These are phyloP conservation scores for Leptobrachium leishanense DNA, from an alignment of 2,113 vertebrate genomes.

Conservation along the genomic window DNA sequence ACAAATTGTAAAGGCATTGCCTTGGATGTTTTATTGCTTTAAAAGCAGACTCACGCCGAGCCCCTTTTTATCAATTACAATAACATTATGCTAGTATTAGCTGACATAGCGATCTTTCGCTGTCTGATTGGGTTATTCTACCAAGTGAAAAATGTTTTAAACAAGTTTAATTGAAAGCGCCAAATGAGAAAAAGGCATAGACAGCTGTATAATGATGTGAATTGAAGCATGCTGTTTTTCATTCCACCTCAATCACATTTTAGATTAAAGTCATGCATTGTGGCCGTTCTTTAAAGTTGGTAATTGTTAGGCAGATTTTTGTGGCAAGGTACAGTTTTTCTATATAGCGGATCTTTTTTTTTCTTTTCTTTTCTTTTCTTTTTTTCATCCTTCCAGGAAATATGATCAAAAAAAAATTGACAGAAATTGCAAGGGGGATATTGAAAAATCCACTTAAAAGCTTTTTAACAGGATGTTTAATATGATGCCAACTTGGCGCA, in stretches of 20 bases:
- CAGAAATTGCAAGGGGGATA: not conserved
- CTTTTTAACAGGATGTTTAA: not conserved
- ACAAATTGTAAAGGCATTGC: constrained; percentile 38
- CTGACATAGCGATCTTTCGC: constrained; percentile 28
- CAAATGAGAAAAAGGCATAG: not conserved
- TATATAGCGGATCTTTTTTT: too few species aligned
- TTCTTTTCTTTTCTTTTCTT: too few species aligned
- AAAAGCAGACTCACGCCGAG: constrained; percentile 15
- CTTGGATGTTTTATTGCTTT: constrained; percentile 39
- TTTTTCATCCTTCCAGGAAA: not conserved
- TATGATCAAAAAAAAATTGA: not conserved
- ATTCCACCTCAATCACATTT: not conserved
- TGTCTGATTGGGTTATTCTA: constrained; percentile 26
- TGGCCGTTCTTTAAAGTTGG: not conserved
- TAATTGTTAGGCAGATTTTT: not conserved
- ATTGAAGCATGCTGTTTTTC: not conserved
- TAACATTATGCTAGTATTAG: constrained; percentile 27
- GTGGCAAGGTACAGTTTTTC: not conserved
- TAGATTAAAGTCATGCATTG: not conserved
- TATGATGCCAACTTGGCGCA: too few species aligned
- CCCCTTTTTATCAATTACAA: constrained; percentile 39
- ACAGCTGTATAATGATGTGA: constrained; percentile 12
- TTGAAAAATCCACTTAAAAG: not conserved
- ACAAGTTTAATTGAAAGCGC: constrained; percentile 20
- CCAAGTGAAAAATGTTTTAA: constrained; percentile 27